Conservation (phyloP, 2,113 vertebrate species). For the Thalassoma bifasciatum region DNA sequence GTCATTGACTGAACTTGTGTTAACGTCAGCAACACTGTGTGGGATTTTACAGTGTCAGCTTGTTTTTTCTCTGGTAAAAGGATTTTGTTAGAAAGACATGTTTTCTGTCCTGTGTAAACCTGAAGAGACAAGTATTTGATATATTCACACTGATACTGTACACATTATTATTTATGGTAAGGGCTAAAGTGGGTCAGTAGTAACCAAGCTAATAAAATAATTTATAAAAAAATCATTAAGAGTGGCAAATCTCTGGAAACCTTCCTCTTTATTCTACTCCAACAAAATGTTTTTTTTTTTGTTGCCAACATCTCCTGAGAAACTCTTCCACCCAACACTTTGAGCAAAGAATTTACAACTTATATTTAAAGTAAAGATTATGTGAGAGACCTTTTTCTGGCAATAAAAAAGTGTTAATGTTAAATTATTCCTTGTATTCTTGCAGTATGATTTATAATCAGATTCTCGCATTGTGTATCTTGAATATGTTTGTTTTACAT, state of each 20-base stretch:
- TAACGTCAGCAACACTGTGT: slow-evolving; percentile 18
- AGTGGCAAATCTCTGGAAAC: slow-evolving; percentile 20
- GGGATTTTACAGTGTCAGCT: slow-evolving; percentile 26
- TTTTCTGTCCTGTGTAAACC: slow-evolving; percentile 36
- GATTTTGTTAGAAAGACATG: slow-evolving; percentile 38
- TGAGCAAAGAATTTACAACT: background rate
- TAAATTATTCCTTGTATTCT: background rate
- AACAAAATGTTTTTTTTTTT: background rate
- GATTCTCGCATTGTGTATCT: background rate
- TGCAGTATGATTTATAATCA: slow-evolving; percentile 2
- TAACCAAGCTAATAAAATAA: slow-evolving; percentile 25
- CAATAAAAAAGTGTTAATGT: background rate
- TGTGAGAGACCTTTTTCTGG: too few species aligned
- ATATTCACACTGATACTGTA: slow-evolving; percentile 26
- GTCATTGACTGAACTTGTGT: slow-evolving; percentile 46
- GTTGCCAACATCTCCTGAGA: too few species aligned
- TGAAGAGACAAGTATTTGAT: slow-evolving; percentile 24
- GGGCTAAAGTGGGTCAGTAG: slow-evolving; percentile 32
- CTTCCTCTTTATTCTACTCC: background rate
- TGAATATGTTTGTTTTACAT: too few species aligned
- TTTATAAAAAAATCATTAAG: background rate
- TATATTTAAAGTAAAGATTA: background rate
- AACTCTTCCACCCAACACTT: background rate
- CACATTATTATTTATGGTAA: slow-evolving; percentile 27
- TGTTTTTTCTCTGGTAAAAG: slow-evolving; percentile 6